phyloP scores from a whole-genome alignment of 2,113 vertebrate genomes.

The Forbesichthys papilliferus region DNA sequence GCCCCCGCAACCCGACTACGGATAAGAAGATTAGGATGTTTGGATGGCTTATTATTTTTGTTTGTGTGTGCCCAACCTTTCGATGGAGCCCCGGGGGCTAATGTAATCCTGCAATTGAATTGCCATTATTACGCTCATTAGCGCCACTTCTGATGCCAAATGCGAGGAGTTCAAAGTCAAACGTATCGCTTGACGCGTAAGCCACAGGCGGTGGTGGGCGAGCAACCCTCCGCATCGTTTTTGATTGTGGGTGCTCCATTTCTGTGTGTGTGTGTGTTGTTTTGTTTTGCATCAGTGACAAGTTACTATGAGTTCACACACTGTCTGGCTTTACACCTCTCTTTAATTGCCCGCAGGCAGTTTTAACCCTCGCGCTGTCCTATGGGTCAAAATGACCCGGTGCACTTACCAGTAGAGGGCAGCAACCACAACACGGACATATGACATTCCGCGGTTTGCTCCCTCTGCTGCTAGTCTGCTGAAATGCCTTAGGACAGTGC shows the following conservation, averaged over 20 bases:
- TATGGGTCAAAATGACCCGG: too few species aligned
- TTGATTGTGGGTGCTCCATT: background rate
- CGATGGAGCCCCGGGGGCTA: conserved; percentile 21
- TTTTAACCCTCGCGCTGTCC: too few species aligned
- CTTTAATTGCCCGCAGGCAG: background rate
- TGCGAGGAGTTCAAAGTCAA: conserved; percentile 27
- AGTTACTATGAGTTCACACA: conserved; percentile 16
- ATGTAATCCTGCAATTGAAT: conserved; percentile 30
- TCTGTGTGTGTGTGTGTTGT: background rate
- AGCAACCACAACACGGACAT: too few species aligned
- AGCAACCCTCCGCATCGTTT: conserved; percentile 9
- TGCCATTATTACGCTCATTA: conserved; percentile 37
- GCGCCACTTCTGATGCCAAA: conserved; percentile 11
- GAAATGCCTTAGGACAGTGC: too few species aligned
- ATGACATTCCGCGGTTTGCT: too few species aligned
- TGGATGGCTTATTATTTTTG: conserved; percentile 2
- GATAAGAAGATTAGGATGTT: conserved; percentile 5
- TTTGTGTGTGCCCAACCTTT: conserved; percentile 16
- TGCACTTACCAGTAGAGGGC: too few species aligned
- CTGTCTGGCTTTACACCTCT: conserved; percentile 21
- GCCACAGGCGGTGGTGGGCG: background rate
- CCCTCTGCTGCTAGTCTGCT: too few species aligned
- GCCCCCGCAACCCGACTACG: conserved; percentile 22
- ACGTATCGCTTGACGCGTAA: conserved; percentile 34
- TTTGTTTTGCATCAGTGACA: conserved; percentile 16